These are phyloP conservation scores for Sarcoramphus papa DNA, from an alignment of 2,797 vertebrate genomes.

Conservation along the genomic window DNA sequence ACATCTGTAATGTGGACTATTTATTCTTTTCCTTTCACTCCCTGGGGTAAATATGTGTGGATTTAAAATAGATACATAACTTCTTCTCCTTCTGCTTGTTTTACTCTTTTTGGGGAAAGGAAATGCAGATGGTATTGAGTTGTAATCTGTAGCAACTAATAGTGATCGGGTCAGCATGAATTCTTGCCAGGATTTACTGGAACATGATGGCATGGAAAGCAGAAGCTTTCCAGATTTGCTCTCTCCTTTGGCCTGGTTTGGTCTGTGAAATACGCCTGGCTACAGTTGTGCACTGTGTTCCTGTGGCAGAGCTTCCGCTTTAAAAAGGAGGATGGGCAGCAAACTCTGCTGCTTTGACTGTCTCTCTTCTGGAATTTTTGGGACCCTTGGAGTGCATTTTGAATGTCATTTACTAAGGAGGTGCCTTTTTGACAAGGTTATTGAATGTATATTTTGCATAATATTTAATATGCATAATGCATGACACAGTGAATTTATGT, in stretches of 20 bases:
- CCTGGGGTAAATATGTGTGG: constrained; percentile 54
- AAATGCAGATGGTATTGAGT: constrained; percentile 48
- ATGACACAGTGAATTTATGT: not conserved
- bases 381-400: not conserved
- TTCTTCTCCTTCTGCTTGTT: constrained; percentile 6
- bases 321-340: not conserved
- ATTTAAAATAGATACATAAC: constrained; percentile 49
- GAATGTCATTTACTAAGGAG: not conserved
- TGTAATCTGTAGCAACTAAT: constrained; percentile 58
- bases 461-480: not conserved
- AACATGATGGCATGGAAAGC: constrained; percentile 54
- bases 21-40: constrained; percentile 49
- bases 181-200: constrained; percentile 62
- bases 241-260: constrained; percentile 33
- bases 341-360: not conserved
- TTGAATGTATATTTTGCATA: not conserved
- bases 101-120: constrained; percentile 13
- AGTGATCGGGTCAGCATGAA: constrained; percentile 58
- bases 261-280: not conserved
- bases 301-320: not conserved
- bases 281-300: not conserved
- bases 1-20: constrained; percentile 55
- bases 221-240: constrained; percentile 51
- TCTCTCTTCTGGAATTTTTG: not conserved
- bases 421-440: constrained; percentile 17